phyloP scores from a whole-genome alignment of 2,888 invertebrate species.

The Vesta saturnalis region DNA sequence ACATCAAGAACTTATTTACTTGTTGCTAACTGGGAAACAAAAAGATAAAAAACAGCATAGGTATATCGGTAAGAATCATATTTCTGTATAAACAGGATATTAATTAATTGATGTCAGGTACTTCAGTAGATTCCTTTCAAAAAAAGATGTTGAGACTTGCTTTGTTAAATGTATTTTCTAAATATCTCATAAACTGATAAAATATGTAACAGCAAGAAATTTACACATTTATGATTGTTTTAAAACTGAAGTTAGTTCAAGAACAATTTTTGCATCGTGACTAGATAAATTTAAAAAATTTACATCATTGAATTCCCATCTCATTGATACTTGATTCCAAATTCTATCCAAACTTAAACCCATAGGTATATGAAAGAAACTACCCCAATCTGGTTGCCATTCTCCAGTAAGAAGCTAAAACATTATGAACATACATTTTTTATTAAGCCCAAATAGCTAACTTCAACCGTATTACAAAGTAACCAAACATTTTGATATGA shows the following conservation, averaged over 20 bases:
- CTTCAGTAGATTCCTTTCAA: too few relatives aligned
- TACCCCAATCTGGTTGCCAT: slow-evolving; percentile 64
- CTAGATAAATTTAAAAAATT: slow-evolving; percentile 49
- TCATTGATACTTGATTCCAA: slow-evolving; percentile 62
- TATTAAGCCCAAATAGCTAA: not conserved
- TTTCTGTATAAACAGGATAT: too few relatives aligned
- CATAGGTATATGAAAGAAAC: slow-evolving; percentile 63
- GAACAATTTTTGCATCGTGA: slow-evolving; percentile 56
- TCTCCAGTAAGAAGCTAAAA: slow-evolving; percentile 63
- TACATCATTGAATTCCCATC: slow-evolving; percentile 64
- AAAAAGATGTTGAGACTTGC: too few relatives aligned
- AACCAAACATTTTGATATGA: not conserved
- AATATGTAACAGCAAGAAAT: too few relatives aligned
- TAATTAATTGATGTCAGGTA: too few relatives aligned
- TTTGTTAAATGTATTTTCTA: too few relatives aligned
- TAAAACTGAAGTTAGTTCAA: slow-evolving; percentile 51
- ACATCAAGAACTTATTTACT: too few relatives aligned
- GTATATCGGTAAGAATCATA: too few relatives aligned
- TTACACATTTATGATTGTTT: slow-evolving; percentile 48
- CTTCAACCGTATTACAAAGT: not conserved
- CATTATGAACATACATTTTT: slow-evolving; percentile 3
- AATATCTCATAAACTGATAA: too few relatives aligned
- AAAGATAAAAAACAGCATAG: too few relatives aligned
- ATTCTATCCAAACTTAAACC: slow-evolving; percentile 63
- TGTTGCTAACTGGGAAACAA: too few relatives aligned